Conservation (phyloP, 2,113 vertebrate genomes). For the Rhineura floridana region DNA sequence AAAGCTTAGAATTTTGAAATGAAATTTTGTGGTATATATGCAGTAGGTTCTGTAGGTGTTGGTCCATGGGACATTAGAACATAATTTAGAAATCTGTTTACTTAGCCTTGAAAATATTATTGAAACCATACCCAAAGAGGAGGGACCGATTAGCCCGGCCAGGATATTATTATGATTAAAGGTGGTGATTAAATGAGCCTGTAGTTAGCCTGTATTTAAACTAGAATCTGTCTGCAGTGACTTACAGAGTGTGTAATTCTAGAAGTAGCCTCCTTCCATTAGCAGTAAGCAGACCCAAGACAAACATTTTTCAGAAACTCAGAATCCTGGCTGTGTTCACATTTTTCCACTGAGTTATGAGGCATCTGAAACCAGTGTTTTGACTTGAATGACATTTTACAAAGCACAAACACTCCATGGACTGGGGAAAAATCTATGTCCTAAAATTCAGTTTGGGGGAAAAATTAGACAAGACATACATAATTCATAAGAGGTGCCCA, state of each 20-base stretch:
- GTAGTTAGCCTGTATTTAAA: background rate
- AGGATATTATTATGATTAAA: slow-evolving; percentile 5
- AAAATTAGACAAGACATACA: background rate
- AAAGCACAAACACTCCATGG: slow-evolving; percentile 5
- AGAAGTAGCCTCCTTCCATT: slow-evolving; percentile 30
- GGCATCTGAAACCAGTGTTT: slow-evolving; percentile 30
- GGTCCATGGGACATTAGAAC: background rate
- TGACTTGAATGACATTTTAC: slow-evolving; percentile 23
- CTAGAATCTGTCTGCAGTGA: slow-evolving; percentile 2
- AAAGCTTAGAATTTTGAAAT: background rate
- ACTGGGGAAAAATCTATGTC: background rate
- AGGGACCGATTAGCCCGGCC: background rate
- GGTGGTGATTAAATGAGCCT: background rate
- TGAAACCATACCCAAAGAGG: background rate
- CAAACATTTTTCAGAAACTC: slow-evolving; percentile 23
- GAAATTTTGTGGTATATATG: background rate
- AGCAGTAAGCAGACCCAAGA: slow-evolving; percentile 23
- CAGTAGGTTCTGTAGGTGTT: background rate
- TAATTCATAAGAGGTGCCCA: background rate
- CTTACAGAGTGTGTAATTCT: slow-evolving; percentile 14
- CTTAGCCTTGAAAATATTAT: background rate
- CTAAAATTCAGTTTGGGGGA: too few relatives aligned
- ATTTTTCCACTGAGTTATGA: slow-evolving; percentile 32
- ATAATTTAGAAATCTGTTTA: background rate
- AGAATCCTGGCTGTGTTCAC: slow-evolving; percentile 15